Evolutionary conservation across 2,888 invertebrate species (phyloP).

Genomic region (Leptura quadrifasciata): DNA sequence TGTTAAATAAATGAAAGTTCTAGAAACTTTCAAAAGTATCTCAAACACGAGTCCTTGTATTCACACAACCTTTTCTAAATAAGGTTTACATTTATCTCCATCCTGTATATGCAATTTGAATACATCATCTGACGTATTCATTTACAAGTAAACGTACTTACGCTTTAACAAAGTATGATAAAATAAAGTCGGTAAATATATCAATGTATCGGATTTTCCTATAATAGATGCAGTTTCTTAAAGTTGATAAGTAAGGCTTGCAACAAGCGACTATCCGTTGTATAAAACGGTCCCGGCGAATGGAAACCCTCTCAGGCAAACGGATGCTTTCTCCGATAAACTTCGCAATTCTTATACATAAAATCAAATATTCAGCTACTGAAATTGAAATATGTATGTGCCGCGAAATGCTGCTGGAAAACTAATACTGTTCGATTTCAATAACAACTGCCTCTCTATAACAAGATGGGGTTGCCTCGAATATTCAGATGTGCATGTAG

Average conservation of each 20-base stretch:
- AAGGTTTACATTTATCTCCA: too few relatives aligned
- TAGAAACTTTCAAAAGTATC: too few relatives aligned
- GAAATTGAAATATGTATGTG: slow-evolving; percentile 68
- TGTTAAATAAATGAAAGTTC: too few relatives aligned
- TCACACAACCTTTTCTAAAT: too few relatives aligned
- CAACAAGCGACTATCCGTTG: slow-evolving; percentile 43
- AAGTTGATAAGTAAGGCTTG: slow-evolving; percentile 50
- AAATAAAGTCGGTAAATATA: slow-evolving; percentile 23
- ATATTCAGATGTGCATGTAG: not conserved
- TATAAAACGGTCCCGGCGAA: slow-evolving; percentile 43
- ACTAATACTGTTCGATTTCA: slow-evolving; percentile 48
- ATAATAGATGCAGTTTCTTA: slow-evolving; percentile 53
- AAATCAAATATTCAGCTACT: slow-evolving; percentile 66
- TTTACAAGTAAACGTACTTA: too few relatives aligned
- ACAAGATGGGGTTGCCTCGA: not conserved
- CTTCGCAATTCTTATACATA: slow-evolving; percentile 65
- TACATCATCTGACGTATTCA: not conserved
- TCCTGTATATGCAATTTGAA: not conserved
- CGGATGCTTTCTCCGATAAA: slow-evolving; percentile 67
- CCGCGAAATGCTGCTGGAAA: slow-evolving; percentile 52
- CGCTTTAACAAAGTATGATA: not conserved
- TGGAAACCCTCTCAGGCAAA: slow-evolving; percentile 64
- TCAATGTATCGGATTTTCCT: slow-evolving; percentile 46
- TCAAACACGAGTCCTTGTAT: too few relatives aligned
- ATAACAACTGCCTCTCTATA: slow-evolving; percentile 27